These are phyloP conservation scores for Columba janthina DNA, from an alignment of 2,113 vertebrate species.

Conservation along the genomic window DNA sequence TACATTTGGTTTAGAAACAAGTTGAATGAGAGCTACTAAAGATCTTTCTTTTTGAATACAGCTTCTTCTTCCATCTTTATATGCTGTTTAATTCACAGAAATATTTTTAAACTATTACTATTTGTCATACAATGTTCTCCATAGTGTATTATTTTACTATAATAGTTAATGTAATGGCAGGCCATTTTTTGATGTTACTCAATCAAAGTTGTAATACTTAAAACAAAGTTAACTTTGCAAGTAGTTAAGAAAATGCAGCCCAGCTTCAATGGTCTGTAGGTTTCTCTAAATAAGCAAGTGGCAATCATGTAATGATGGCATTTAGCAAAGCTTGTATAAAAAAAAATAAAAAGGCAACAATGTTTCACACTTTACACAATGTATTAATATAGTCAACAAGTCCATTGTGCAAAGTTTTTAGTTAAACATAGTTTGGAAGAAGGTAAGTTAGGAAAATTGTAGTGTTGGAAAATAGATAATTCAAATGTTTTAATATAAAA, in stretches of 20 bases:
- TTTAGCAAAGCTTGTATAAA: background rate
- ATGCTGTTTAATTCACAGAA: background rate
- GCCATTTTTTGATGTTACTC: background rate
- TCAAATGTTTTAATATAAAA: background rate
- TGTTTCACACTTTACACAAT: background rate
- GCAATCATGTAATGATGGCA: background rate
- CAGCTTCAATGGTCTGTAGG: background rate
- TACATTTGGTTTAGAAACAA: background rate
- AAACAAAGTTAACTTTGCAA: background rate
- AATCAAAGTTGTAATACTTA: background rate
- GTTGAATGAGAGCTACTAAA: background rate
- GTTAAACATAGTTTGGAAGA: background rate
- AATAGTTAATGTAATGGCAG: background rate
- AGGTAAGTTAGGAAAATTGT: background rate
- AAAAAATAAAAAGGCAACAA: background rate
- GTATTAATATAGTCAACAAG: background rate
- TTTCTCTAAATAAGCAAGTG: background rate
- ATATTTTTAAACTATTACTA: background rate
- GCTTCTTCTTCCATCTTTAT: background rate
- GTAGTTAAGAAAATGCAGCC: background rate
- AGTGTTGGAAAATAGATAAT: background rate
- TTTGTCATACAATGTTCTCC: background rate
- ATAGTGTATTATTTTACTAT: background rate
- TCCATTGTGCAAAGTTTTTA: background rate
- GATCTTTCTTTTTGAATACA: background rate